A percentile compares a stretch with the other conserved stretches of the same genome.
Conservation (phyloP, 2,888 invertebrate species). For the Ametastegia equiseti region DNA sequence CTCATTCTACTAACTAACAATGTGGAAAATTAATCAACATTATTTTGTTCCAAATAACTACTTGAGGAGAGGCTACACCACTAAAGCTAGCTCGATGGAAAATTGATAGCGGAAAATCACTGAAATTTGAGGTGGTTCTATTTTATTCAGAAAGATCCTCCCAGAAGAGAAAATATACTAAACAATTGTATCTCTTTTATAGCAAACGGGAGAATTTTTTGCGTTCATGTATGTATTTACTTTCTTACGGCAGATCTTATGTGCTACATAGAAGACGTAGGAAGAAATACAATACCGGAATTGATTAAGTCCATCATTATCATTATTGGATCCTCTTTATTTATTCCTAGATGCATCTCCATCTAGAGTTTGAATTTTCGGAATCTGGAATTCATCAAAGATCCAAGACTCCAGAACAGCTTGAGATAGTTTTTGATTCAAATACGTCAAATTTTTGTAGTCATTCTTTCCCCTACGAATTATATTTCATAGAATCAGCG, state of each 20-base stretch:
- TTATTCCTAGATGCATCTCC: too few relatives aligned
- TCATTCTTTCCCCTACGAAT: background rate
- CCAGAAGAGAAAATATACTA: background rate
- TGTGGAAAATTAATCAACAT: constrained; percentile 44
- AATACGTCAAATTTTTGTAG: too few relatives aligned
- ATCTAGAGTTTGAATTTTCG: too few relatives aligned
- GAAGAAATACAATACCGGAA: too few relatives aligned
- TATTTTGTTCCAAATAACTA: constrained; percentile 23
- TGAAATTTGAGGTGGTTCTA: background rate
- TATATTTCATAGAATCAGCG: background rate
- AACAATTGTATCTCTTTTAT: background rate
- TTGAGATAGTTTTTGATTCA: background rate
- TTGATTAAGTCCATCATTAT: too few relatives aligned
- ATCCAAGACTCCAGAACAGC: too few relatives aligned
- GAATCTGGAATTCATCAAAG: too few relatives aligned
- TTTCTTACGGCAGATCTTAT: too few relatives aligned
- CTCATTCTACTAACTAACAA: constrained; percentile 39
- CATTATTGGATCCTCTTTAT: too few relatives aligned
- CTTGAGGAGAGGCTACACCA: background rate
- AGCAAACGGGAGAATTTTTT: background rate
- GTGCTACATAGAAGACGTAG: too few relatives aligned
- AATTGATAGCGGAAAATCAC: background rate
- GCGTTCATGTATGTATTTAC: too few relatives aligned
- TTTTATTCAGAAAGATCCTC: background rate
- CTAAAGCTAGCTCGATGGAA: background rate